Base-by-base conservation (phyloP, 2,797 vertebrate species). In the Acanthornis magna region DNA sequence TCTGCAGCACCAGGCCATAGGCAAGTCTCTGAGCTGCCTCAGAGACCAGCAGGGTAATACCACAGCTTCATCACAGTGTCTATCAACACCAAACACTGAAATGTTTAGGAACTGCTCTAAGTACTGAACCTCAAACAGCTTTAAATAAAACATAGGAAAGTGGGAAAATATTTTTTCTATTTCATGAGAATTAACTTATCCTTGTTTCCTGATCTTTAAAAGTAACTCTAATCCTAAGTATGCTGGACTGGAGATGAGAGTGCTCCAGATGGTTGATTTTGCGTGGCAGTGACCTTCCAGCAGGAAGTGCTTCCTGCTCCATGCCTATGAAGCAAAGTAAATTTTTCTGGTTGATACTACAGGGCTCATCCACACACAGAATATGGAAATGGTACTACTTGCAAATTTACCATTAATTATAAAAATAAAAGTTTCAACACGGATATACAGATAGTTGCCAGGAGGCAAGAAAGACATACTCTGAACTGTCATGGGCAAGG, bases 311-410 rank as follows among this genome's bases (percentile, higher is more conserved):
- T 79, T 73, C 6, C 10, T 36, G 1, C 11, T 62, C 43, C 0
- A 0, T 13, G 25, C 18, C 65, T 43, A 25, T 1, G 55, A 43
- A 55, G 32, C 32, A 75, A 62, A 4, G 0, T 6, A 68, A 29
- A 5, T 62, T 75, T 42, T 34, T 70, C 62, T 86, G 16, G 19
- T 32, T 86, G 54, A 66, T 38, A 17, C 16, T 36, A 6, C 0
- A 9, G 32, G 66, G 20, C 26, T 74, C 45, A 27, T 22, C 62
- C 5, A 51, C 16, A 72, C 13, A 51, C 4, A 12, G 19, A 76
- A 36, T 60, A 53, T 2, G 10, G 74, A 78, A 78, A 75, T 13
- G 9, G 42, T 74, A 29, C 30, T 65, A 55, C 61, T 8, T 60
- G 21, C n/a, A 78, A 66, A 23, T 40, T 72, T 45, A 38, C 14